Conservation (phyloP, 2,797 vertebrate genomes). For the Pseudochaenichthys georgianus region DNA sequence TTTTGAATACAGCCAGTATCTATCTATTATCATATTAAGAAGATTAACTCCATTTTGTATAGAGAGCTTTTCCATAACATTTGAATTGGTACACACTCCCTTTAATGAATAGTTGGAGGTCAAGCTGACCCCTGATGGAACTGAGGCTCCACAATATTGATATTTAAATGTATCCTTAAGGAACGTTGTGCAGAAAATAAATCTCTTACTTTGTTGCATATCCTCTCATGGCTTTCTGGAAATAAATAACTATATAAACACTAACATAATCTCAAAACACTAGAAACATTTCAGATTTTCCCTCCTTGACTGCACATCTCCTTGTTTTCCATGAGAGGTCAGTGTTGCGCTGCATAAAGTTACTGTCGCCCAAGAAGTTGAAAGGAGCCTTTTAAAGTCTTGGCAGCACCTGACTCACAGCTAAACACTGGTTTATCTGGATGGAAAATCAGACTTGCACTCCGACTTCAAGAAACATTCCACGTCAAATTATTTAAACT, state of each 20-base stretch:
- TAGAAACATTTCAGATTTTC: no score
- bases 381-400: conserved; percentile 58
- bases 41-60: neutral
- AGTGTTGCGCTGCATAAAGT: conserved; percentile 59
- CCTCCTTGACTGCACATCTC: conserved; percentile 29
- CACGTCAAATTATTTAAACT: conserved; percentile 73
- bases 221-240: neutral
- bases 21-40: neutral
- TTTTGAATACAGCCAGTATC: neutral
- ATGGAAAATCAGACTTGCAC: conserved; percentile 69
- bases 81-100: neutral
- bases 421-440: conserved; percentile 61
- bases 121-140: neutral
- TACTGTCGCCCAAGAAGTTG: neutral
- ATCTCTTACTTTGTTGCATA: neutral
- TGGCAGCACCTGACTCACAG: conserved; percentile 64
- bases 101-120: neutral
- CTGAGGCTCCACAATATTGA: neutral
- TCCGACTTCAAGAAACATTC: conserved; percentile 66
- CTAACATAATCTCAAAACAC: neutral
- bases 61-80: neutral
- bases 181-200: neutral
- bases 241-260: neutral
- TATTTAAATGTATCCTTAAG: no score
- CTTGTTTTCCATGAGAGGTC: conserved; percentile 75